A percentile compares a stretch with the other conserved stretches of the same genome.
These are phyloP conservation scores for Drosophila hydei DNA, from an alignment of 1,140 invertebrate species.

Conservation along the genomic window DNA sequence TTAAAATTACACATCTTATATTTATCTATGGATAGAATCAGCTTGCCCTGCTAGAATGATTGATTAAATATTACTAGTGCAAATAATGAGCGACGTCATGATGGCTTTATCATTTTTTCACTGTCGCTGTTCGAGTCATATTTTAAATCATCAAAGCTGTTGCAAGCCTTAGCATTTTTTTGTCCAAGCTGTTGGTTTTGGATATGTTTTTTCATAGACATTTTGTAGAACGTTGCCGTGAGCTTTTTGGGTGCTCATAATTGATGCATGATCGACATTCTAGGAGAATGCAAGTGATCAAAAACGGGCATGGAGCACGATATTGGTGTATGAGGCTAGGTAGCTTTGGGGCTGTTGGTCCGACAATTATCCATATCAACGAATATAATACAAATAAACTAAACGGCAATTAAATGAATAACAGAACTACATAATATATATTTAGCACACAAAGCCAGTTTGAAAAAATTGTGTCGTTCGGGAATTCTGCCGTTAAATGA, in stretches of 20 bases:
- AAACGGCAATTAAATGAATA: no score
- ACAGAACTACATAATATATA: neutral
- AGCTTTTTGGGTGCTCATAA: neutral
- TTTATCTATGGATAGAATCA: no score
- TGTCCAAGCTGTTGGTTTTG: neutral
- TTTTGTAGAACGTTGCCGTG: neutral
- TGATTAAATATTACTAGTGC: neutral
- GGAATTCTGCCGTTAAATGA: neutral
- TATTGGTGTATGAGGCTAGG: neutral
- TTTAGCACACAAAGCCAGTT: neutral
- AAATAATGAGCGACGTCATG: neutral
- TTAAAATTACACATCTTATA: neutral
- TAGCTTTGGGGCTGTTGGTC: neutral
- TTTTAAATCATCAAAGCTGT: neutral
- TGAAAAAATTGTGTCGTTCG: no score
- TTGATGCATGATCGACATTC: neutral
- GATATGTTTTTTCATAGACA: neutral
- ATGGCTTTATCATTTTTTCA: neutral
- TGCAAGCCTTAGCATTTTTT: neutral
- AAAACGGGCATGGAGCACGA: neutral
- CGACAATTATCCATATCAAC: neutral
- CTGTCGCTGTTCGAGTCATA: neutral
- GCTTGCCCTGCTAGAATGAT: neutral
- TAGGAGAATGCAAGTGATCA: no score
- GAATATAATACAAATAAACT: neutral